Conservation (phyloP, 2,797 vertebrate genomes). For the Pterois miles region DNA sequence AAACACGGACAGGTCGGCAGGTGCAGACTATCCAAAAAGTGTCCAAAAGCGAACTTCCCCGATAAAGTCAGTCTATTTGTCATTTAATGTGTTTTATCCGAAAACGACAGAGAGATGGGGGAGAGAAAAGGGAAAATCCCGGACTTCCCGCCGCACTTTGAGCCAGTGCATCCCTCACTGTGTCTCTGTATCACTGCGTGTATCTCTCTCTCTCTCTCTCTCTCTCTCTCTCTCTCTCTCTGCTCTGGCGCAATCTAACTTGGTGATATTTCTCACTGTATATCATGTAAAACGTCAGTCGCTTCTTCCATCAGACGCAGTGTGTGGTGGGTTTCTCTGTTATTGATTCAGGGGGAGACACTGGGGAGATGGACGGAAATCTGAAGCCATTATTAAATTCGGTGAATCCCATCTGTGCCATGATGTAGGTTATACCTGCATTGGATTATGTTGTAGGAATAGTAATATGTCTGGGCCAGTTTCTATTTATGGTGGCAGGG, state of each 20-base stretch:
- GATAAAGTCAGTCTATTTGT: conserved; percentile 19
- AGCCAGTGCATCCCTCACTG: conserved; percentile 48
- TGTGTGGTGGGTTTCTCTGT: conserved; percentile 43
- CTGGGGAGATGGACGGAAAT: conserved; percentile 63
- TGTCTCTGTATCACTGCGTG: conserved; percentile 41
- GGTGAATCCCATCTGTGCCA: conserved; percentile 48
- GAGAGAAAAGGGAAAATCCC: conserved; percentile 23
- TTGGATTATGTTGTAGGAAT: conserved; percentile 75
- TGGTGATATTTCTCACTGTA: too few species aligned
- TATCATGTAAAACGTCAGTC: conserved; percentile 31
- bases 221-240: conserved; percentile 18
- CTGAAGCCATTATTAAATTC: conserved; percentile 67
- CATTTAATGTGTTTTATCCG: conserved; percentile 5
- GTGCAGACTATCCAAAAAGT: conserved; percentile 40
- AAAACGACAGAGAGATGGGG: conserved; percentile 6
- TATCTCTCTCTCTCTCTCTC: conserved; percentile 32
- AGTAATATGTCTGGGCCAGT: conserved; percentile 73
- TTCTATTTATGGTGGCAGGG: conserved; percentile 68
- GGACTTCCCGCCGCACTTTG: conserved; percentile 60
- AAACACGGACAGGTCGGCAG: background rate
- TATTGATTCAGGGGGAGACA: conserved; percentile 66
- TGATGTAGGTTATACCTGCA: conserved; percentile 68
- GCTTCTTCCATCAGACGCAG: conserved; percentile 38
- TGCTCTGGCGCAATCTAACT: background rate
- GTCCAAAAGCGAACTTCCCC: conserved; percentile 36